phyloP scores from a whole-genome alignment of 2,113 vertebrate genomes.

The Colius striatus region DNA sequence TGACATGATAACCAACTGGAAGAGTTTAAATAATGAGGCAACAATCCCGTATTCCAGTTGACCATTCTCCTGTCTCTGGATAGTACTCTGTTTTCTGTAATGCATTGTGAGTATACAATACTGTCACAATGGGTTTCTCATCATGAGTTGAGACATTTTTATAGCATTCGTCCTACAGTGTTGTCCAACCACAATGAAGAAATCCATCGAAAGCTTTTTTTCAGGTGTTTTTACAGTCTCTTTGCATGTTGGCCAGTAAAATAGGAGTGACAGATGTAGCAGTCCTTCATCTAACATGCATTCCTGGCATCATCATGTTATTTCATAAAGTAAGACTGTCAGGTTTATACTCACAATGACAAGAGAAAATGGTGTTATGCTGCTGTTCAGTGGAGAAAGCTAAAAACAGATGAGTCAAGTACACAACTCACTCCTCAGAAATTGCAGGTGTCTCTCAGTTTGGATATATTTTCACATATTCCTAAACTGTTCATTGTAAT shows the following conservation, averaged over 20 bases:
- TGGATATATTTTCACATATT: constrained; percentile 8
- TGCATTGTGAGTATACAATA: background rate
- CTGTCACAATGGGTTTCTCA: background rate
- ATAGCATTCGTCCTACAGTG: background rate
- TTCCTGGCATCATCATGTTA: background rate
- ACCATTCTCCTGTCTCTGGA: background rate
- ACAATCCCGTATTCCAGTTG: background rate
- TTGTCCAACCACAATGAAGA: background rate
- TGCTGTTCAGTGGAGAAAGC: background rate
- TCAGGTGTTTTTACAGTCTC: background rate
- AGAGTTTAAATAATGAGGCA: background rate
- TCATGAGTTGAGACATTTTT: background rate
- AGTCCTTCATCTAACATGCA: background rate
- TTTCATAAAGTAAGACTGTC: background rate
- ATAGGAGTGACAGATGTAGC: background rate
- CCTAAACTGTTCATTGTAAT: background rate
- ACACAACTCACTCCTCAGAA: background rate
- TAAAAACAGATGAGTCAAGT: background rate
- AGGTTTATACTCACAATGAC: background rate
- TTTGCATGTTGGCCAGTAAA: background rate
- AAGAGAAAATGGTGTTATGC: background rate
- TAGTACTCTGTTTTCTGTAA: background rate
- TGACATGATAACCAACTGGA: background rate
- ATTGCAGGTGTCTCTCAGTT: background rate
- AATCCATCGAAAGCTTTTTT: background rate